Evolutionary conservation across 2,797 vertebrate genomes (phyloP).

Genomic region (Remorina albescens): DNA sequence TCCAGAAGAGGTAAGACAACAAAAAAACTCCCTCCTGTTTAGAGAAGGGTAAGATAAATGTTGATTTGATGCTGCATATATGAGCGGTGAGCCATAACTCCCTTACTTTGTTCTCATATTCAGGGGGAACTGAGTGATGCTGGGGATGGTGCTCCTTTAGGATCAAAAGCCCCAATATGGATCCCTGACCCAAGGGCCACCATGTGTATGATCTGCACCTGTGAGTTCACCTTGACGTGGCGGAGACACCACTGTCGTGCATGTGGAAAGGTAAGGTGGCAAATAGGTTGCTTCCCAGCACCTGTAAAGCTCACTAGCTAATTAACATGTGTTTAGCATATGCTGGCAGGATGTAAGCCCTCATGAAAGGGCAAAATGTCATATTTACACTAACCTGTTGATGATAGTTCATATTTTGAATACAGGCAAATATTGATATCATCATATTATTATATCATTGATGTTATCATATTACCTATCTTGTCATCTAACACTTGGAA

Average conservation of each 20-base stretch:
- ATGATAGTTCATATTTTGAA: not conserved
- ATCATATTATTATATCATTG: not conserved
- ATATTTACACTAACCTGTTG: not conserved
- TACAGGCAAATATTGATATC: not conserved
- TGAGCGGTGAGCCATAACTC: not conserved
- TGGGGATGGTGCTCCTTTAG: conserved; percentile 85
- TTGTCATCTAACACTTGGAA: not conserved
- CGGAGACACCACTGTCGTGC: conserved; percentile 97
- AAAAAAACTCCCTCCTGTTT: not conserved
- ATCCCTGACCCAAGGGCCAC: conserved; percentile 94
- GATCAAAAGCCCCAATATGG: conserved; percentile 97
- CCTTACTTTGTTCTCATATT: not conserved
- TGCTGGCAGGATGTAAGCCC: not conserved
- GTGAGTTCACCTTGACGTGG: conserved; percentile 95
- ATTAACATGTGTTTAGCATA: too few species aligned
- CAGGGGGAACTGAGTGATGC: conserved; percentile 80
- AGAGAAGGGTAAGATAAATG: not conserved
- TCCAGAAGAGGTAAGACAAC: conserved; percentile 86
- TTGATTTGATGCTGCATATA: not conserved
- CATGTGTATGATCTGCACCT: conserved; percentile 99
- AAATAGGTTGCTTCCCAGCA: not conserved
- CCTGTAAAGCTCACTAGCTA: not conserved
- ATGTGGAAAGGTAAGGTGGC: conserved; percentile 92
- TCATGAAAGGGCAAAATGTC: not conserved
- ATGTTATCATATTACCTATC: too few species aligned